Percentiles rank a stretch among this genome's conserved stretches.
phyloP scores from a whole-genome alignment of 2,113 vertebrate genomes.

The Manacus vitellinus region DNA sequence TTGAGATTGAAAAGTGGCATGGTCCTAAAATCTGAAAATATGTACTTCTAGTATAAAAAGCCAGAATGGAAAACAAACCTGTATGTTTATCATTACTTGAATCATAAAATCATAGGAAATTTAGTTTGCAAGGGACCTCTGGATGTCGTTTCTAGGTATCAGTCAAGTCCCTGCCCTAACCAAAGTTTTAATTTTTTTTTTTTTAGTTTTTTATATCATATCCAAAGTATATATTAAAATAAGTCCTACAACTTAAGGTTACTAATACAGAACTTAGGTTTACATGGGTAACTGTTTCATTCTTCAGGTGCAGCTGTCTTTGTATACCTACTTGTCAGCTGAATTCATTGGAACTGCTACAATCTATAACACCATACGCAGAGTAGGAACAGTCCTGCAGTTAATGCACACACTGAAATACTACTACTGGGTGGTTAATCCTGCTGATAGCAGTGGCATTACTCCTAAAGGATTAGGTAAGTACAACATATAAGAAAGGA shows the following conservation, averaged over 20 bases:
- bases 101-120: background rate
- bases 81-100: background rate
- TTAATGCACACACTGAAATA: constrained; percentile 95
- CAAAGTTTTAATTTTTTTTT: background rate
- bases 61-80: background rate
- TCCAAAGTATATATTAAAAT: background rate
- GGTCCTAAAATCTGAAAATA: background rate
- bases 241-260: accelerated
- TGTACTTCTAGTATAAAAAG: background rate
- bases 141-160: background rate
- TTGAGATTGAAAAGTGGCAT: background rate
- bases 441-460: constrained; percentile 87
- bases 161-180: background rate
- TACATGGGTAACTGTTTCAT: background rate
- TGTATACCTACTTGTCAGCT: constrained; percentile 94
- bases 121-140: background rate
- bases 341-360: constrained; percentile 96
- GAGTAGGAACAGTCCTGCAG: constrained; percentile 94
- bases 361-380: constrained; percentile 93
- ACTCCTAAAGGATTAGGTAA: constrained; percentile 90
- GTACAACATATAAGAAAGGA: background rate
- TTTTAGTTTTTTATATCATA: background rate
- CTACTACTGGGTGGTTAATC: constrained; percentile 96
- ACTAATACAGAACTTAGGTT: background rate
- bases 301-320: constrained; percentile 88